Base-by-base conservation (phyloP, 2,797 vertebrate species). In the Orestias chungarensis region DNA sequence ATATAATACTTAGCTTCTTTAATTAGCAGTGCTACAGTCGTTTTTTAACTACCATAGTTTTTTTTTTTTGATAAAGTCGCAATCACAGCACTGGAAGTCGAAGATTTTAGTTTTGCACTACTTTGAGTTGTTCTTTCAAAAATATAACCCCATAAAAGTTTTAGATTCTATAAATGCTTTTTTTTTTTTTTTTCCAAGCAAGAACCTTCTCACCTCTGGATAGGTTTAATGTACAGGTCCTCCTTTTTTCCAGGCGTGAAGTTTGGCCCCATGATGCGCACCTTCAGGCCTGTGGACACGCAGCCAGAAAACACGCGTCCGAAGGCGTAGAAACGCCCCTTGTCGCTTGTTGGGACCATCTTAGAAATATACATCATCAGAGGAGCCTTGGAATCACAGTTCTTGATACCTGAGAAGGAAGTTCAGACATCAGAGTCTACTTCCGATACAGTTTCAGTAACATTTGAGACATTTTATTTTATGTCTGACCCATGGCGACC, bases 351-450 rank as follows among this genome's bases (percentile, higher is more conserved):
- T n/a, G 97, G 97, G 83, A 98, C 96, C 97, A 99, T 99, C 92
- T 99, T 99, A 42, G 97, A 99, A 88, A 99, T 98, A 88, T 99
- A 99, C 97, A 98, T 99, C 93, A 99, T 96, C 35, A 99, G 87
- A 12, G 96, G 97, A n/a, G 94, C 97, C 88, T 97, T 97, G 66
- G 97, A 92, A 71, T 99, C 97, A 38, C 97, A 99, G 94, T 95
- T 97, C 92, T 98, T 99, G 59, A 99, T 96, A 67, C 96, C 97
- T 99, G 75, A 4, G 1, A 55, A 72, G 61, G 73, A 33, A 75
- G n/a, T 79, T 66, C 23, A 69, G 18, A 76, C 1, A 6, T 33
- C 35, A 47, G 18, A 42, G 0, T 50, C 1, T 46, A 1, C 64
- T 7, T 49, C 43, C 27, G 38, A 23, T n/a, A 40, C 6, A 47